Evolutionary conservation across 2,888 invertebrate genomes (phyloP).

Genomic region (Elysia crispata): DNA sequence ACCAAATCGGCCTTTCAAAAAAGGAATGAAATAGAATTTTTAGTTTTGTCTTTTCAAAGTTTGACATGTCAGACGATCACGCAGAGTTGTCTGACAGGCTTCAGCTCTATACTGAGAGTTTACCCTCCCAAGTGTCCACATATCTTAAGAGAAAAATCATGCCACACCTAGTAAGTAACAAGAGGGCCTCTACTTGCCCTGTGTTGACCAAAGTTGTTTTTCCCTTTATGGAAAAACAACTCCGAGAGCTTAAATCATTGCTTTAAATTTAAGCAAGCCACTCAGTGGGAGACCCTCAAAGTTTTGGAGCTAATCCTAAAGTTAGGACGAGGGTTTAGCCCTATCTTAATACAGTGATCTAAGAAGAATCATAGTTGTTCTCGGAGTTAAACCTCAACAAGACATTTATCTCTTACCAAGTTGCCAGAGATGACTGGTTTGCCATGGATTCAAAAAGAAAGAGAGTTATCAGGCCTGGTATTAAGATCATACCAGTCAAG

Average conservation of each 20-base stretch:
- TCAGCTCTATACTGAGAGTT: constrained; percentile 24
- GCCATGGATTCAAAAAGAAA: constrained; percentile 17
- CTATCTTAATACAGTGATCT: constrained; percentile 11
- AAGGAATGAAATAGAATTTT: constrained; percentile 15
- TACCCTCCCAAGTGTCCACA: constrained; percentile 22
- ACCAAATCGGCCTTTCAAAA: constrained; percentile 25
- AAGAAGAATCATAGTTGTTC: constrained; percentile 15
- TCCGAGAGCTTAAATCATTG: constrained; percentile 21
- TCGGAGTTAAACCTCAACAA: constrained; percentile 16
- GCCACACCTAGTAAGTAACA: constrained; percentile 25
- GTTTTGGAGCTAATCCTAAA: constrained; percentile 11
- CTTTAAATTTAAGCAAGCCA: constrained; percentile 16
- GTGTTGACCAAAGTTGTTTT: constrained; percentile 2
- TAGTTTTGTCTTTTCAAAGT: constrained; percentile 5
- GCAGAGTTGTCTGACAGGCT: constrained; percentile 26
- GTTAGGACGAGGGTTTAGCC: constrained; percentile 23
- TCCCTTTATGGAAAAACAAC: too few species aligned
- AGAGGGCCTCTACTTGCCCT: constrained; percentile 15
- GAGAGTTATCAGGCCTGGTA: constrained; percentile 20
- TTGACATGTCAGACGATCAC: constrained; percentile 20
- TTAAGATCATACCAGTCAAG: constrained; percentile 20
- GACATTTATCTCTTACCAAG: constrained; percentile 21
- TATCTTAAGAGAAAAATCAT: constrained; percentile 23
- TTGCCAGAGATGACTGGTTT: constrained; percentile 28
- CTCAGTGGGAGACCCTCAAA: constrained; percentile 15